A percentile compares a stretch with the other conserved stretches of the same genome.
These are phyloP conservation scores for Opisthocomus hoazin DNA, from an alignment of 2,113 vertebrate species.

Conservation along the genomic window DNA sequence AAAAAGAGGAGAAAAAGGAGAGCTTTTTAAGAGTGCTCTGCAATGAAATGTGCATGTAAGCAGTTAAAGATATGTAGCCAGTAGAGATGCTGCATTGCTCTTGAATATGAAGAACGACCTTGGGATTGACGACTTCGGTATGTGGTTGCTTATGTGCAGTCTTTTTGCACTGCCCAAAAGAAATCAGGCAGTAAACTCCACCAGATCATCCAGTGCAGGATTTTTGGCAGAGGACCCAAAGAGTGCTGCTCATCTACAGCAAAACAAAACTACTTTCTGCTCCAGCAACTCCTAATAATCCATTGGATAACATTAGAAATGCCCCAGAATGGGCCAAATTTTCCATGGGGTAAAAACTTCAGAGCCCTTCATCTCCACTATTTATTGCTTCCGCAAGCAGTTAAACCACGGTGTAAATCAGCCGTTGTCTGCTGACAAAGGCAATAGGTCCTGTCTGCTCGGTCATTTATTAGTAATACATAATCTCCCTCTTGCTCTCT, in stretches of 20 bases:
- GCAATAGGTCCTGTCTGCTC: neutral
- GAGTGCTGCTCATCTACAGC: neutral
- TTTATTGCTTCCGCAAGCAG: neutral
- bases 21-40: neutral
- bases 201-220: neutral
- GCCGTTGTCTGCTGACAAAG: slow-evolving; percentile 11
- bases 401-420: slow-evolving; percentile 8
- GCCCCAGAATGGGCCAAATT: neutral
- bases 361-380: neutral
- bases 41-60: neutral
- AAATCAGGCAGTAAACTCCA: neutral
- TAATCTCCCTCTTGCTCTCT: neutral
- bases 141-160: neutral
- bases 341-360: neutral
- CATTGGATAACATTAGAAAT: neutral
- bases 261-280: neutral
- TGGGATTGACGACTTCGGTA: neutral
- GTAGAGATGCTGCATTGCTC: neutral
- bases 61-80: neutral
- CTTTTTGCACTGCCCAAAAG: neutral
- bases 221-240: neutral
- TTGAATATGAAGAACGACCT: neutral
- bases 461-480: neutral
- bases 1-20: neutral
- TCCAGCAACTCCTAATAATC: neutral